Conservation (phyloP, 2,797 vertebrate genomes). For the Amazona finschi region DNA sequence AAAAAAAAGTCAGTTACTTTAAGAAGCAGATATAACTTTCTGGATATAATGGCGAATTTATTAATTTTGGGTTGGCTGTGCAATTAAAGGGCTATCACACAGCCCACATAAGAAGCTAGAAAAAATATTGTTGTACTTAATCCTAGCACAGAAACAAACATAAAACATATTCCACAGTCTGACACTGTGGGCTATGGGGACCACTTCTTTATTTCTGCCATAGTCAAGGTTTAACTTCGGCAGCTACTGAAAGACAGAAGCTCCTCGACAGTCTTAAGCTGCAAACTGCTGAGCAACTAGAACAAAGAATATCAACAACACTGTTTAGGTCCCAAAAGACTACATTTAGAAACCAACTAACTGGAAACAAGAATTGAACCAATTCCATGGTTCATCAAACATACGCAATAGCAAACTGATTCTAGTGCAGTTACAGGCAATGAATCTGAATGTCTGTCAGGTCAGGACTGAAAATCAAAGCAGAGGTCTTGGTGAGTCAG, state of each 20-base stretch:
- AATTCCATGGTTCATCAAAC: conserved; percentile 58
- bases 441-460: conserved; percentile 26
- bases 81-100: background rate
- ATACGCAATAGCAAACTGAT: conserved; percentile 44
- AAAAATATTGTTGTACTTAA: background rate
- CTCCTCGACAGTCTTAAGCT: background rate
- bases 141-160: background rate
- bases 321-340: conserved; percentile 17
- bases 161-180: background rate
- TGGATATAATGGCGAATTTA: background rate
- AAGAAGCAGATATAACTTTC: background rate
- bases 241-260: conserved; percentile 11
- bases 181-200: background rate
- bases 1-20: background rate
- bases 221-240: background rate
- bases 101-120: background rate
- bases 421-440: background rate
- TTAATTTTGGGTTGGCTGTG: background rate
- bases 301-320: conserved; percentile 56
- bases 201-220: background rate
- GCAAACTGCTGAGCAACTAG: conserved; percentile 47
- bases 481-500: background rate
- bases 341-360: conserved; percentile 56
- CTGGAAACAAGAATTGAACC: conserved; percentile 40
- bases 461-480: conserved; percentile 55